Evolutionary conservation across 2,888 invertebrate genomes (phyloP), one percentile per base, ranked within the genome.

Genomic region (Blastobasis lacticolella): DNA sequence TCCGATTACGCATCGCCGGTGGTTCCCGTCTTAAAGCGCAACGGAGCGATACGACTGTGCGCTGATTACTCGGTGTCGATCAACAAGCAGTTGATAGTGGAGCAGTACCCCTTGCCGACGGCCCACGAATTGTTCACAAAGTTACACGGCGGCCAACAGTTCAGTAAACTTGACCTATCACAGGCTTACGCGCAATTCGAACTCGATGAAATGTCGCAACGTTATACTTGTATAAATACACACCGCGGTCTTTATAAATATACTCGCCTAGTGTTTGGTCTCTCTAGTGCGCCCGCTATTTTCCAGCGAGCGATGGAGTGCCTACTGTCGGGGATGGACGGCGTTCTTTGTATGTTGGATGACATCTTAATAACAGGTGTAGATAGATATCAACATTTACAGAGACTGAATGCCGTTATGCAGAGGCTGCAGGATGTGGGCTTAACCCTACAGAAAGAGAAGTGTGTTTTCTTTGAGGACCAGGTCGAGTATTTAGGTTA

Each of bases 401-500:
- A 54, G 7, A 45, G 58, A 8, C 51, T 62, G 38, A 40, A 54
- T 6, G 42, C 45, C 5, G 61, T 63, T 0, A 10, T 63, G 4
- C 42, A 49, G 10, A 42, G 60, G 0, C 46, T 63, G 46, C 50
- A 58, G 36, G 54, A 60, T 23, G 57, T 57, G 5, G 57, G 59
- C 1, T 46, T 62, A 5, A 52, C 54, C 6, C 48, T 62, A 7
- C 57, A 60, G 43, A 49, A 52, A 45, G 41, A 49, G 6, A 63
- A 59, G 45, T 60, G 57, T 46, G 54, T 47, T 7, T 60, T 57
- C 55, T 58, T 58, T 46, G 52, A 57, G 46, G 45, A 58, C 40
- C 54, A 58, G 49, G 54, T 59, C 4, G 48, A 37, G 10, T 62
- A 62, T 45, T 46, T 62, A 37, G 60, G 58, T 3, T 58, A 55